These are phyloP conservation scores for Melangyna quadrimaculata DNA, from an alignment of 2,888 invertebrate genomes.

Conservation along the genomic window DNA sequence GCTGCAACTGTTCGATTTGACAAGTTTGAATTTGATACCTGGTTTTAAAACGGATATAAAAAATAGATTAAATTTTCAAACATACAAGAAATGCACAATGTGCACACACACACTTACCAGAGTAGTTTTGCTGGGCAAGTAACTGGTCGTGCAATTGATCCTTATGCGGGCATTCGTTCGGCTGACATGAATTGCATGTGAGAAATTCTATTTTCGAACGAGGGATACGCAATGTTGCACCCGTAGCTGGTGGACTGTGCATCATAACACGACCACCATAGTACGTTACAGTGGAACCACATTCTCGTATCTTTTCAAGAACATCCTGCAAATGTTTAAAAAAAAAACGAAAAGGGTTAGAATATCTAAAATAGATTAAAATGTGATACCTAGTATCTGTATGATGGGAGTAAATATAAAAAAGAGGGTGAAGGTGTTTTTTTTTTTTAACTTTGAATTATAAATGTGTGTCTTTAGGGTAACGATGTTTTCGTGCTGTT, in stretches of 20 bases:
- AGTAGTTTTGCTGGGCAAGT: slow-evolving; percentile 63
- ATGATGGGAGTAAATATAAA: no score
- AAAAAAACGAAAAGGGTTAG: slow-evolving; percentile 76
- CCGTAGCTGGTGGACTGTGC: slow-evolving; percentile 81
- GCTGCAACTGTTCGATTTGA: slow-evolving; percentile 93
- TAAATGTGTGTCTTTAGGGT: background rate
- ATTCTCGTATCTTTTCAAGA: slow-evolving; percentile 92
- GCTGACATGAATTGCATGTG: slow-evolving; percentile 80
- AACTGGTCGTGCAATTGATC: slow-evolving; percentile 70
- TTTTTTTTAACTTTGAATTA: background rate
- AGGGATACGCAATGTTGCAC: slow-evolving; percentile 80
- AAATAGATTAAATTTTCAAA: slow-evolving; percentile 10
- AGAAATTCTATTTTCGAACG: slow-evolving; percentile 79
- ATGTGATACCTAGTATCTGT: background rate
- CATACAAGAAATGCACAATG: background rate
- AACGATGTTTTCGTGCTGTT: background rate
- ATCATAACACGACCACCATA: slow-evolving; percentile 92
- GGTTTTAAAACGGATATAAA: background rate
- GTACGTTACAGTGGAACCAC: slow-evolving; percentile 94
- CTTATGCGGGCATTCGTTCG: slow-evolving; percentile 74
- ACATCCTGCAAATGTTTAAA: slow-evolving; percentile 83
- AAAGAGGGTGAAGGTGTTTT: background rate
- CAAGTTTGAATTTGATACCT: slow-evolving; percentile 90
- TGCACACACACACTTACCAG: slow-evolving; percentile 65
- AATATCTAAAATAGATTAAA: slow-evolving; percentile 27